Base-by-base conservation (phyloP, 1,140 invertebrate species). In the Bombus cullumanus region DNA sequence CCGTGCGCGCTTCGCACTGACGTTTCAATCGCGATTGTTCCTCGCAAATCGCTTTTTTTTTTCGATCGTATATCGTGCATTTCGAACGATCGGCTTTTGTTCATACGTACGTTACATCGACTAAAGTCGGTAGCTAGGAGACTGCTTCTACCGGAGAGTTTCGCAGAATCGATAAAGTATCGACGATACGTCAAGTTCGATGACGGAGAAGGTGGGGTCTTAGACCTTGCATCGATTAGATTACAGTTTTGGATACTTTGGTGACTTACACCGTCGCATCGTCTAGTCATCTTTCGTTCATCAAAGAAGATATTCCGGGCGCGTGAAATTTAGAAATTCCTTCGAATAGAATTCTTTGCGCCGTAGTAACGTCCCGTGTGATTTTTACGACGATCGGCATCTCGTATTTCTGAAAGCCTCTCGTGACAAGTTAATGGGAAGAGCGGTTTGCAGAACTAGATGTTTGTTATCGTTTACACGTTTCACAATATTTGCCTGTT, bases 21-120 rank as follows among this genome's bases (percentile, higher is more conserved):
- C 31, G 37, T 43, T 57, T 71, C 82, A 71, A 84, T 84, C 66
- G 53, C 64, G 74, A 78, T 83, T 41, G 28, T 41, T 41, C 76
- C 39, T 3, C 74, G 22, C 13, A n/a, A 41, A 77, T 53, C 53
- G 37, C 28, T 12, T 66, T 34, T 66, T 66, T 64, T 77, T 64
- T 15, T 37, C 34, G 3, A 62, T 41, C 37, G 41, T n/a, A 39
- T 18, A 28, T 34, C 59, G 59, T 37, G 6, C 25, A 43, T 47
- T 34, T 12, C 73, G 18, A 28, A 57, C 73, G 47, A 75, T 57
- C 34, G 31, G 59, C 59, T 62, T 62, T 68, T 68, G 66, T 68
- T 68, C 18, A 9, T 34, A 68, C 31, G 66, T n/a, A 12, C 72
- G 72, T 37, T 68, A 68, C 66, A 37, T 6, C 18, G 18, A 68